These are phyloP conservation scores for Thelaira solivaga DNA, from an alignment of 2,888 invertebrate species.

Conservation along the genomic window DNA sequence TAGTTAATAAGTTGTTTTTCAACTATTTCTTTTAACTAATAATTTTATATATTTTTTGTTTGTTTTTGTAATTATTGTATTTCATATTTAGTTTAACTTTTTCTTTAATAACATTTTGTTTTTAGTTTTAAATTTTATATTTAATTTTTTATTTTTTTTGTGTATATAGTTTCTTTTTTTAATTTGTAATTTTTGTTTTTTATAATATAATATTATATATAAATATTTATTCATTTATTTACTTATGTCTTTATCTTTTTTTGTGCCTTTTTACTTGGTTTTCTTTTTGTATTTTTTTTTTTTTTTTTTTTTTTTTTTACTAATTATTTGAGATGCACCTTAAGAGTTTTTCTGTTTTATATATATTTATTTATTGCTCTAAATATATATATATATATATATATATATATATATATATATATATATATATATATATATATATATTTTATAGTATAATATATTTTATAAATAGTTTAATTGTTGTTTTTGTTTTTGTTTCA, in stretches of 20 bases:
- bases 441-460: conserved; percentile 64
- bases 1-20: conserved; percentile 34
- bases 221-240: conserved; percentile 64
- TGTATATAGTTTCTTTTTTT: conserved; percentile 51
- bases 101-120: conserved; percentile 29
- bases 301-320: conserved; percentile 56
- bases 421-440: conserved; percentile 63
- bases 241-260: conserved; percentile 64
- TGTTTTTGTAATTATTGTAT: conserved; percentile 29
- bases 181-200: too few species aligned
- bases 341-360: conserved; percentile 59
- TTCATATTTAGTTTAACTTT: conserved; percentile 27
- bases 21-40: conserved; percentile 19
- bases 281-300: conserved; percentile 57
- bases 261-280: too few species aligned
- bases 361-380: conserved; percentile 61
- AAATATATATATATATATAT: conserved; percentile 64
- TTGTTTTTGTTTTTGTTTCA: conserved; percentile 15
- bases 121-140: too few species aligned
- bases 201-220: conserved; percentile 50
- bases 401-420: conserved; percentile 61
- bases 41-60: conserved; percentile 16
- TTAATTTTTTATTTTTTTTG: conserved; percentile 45
- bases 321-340: conserved; percentile 61
- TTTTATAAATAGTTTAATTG: conserved; percentile 60